Conservation (phyloP, 2,113 vertebrate species). For the Corythoichthys haematopterus region DNA sequence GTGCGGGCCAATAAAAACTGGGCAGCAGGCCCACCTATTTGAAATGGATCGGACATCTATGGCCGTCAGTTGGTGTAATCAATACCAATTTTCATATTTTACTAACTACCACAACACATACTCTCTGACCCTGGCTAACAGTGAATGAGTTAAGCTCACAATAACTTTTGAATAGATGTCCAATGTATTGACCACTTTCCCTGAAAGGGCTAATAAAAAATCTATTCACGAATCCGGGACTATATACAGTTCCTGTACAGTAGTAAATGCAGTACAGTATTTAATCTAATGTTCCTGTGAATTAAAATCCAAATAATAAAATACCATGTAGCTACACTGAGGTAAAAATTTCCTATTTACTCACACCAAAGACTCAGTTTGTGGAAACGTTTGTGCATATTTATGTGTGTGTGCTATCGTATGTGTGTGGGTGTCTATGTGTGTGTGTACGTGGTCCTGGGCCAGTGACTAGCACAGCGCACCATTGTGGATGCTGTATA, state of each 20-base stretch:
- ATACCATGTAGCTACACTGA: background rate
- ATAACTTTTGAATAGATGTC: too few relatives aligned
- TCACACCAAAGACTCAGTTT: slow-evolving; percentile 77
- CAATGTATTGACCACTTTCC: too few relatives aligned
- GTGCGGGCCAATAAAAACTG: too few relatives aligned
- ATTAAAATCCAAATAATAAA: background rate
- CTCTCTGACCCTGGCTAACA: too few relatives aligned
- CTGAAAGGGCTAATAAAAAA: too few relatives aligned
- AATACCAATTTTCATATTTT: too few relatives aligned
- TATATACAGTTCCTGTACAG: background rate
- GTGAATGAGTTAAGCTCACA: too few relatives aligned
- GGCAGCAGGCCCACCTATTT: too few relatives aligned
- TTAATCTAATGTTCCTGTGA: background rate
- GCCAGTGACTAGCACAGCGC: slow-evolving; percentile 3
- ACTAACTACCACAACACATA: too few relatives aligned
- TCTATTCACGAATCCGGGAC: too few relatives aligned
- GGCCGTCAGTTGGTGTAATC: too few relatives aligned
- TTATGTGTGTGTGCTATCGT: background rate
- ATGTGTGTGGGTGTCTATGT: background rate
- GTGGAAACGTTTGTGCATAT: background rate
- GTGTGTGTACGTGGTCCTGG: background rate
- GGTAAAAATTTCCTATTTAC: slow-evolving; percentile 49
- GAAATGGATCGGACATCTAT: too few relatives aligned
- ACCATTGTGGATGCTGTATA: slow-evolving; percentile 10
- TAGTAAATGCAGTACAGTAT: background rate